These are phyloP conservation scores for Ardeotis arabs DNA, from an alignment of 2,113 vertebrate species.

Conservation along the genomic window DNA sequence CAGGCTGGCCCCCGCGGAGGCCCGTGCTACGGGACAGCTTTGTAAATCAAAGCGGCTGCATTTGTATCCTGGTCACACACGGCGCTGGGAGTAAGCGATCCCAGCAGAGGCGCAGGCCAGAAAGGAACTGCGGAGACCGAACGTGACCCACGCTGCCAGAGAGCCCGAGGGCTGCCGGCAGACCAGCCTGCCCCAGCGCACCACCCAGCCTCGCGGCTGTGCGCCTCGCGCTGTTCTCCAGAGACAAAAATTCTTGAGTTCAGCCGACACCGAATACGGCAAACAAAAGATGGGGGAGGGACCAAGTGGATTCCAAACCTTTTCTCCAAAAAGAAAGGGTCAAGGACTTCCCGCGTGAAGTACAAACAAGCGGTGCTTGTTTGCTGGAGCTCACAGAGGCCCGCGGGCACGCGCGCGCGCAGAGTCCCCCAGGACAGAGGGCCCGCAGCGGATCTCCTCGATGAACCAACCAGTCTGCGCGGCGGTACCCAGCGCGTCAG, in stretches of 20 bases:
- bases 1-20: constrained; percentile 64
- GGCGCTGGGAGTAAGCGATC: neutral
- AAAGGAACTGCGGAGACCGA: neutral
- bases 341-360: neutral
- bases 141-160: rapidly evolving
- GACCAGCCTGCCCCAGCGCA: neutral
- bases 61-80: neutral
- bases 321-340: neutral
- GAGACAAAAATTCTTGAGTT: neutral
- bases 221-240: neutral
- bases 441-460: neutral
- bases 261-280: neutral
- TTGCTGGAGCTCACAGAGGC: neutral
- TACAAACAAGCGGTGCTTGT: neutral
- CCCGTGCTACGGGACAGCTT: neutral
- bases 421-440: neutral
- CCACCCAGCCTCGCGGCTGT: neutral
- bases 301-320: neutral
- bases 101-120: neutral
- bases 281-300: neutral
- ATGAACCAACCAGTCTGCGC: neutral
- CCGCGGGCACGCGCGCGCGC: neutral
- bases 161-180: neutral
- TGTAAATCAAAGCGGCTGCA: rapidly evolving
- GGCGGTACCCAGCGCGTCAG: neutral